A percentile compares a stretch with the other conserved stretches of the same genome.
These are phyloP conservation scores for Channallabes apus DNA, from an alignment of 2,797 vertebrate genomes.

Conservation along the genomic window DNA sequence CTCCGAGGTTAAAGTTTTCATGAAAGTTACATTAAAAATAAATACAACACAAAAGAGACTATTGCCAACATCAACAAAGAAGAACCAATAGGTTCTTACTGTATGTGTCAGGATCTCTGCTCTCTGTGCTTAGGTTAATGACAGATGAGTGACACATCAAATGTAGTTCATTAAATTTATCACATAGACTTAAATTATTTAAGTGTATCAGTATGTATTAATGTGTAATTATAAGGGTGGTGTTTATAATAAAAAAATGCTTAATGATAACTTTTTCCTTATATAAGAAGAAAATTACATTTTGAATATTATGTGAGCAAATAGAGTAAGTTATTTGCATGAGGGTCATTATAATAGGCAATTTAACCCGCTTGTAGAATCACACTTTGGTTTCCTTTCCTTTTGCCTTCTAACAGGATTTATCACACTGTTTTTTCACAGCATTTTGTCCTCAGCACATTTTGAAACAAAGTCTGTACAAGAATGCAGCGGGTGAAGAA, in stretches of 20 bases:
- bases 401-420: neutral
- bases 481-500: neutral
- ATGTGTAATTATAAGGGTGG: neutral
- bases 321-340: neutral
- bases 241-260: neutral
- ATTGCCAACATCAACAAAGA: neutral
- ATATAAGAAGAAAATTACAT: neutral
- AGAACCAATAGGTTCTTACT: too few relatives aligned
- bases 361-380: neutral
- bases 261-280: neutral
- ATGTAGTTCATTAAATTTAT: neutral
- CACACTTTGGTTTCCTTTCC: neutral
- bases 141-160: neutral
- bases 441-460: neutral
- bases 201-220: neutral
- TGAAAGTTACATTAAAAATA: neutral
- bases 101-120: too few relatives aligned
- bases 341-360: neutral
- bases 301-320: neutral
- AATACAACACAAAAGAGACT: neutral
- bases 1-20: neutral
- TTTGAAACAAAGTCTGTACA: neutral
- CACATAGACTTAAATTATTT: neutral
- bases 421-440: neutral
- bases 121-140: too few relatives aligned